phyloP scores from a whole-genome alignment of 2,888 invertebrate genomes.

The Agapostemon virescens region DNA sequence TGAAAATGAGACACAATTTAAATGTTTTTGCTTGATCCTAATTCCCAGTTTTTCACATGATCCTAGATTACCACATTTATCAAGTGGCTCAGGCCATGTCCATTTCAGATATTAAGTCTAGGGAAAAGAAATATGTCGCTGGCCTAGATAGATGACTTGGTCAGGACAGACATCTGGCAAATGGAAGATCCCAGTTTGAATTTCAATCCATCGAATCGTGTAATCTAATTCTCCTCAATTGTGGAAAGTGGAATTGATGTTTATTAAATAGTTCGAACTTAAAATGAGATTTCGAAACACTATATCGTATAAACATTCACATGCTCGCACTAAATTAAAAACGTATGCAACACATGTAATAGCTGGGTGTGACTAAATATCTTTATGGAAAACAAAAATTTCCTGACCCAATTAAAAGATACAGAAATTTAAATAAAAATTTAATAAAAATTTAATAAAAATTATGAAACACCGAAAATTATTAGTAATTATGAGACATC shows the following conservation, averaged over 20 bases:
- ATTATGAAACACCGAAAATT: too few species aligned
- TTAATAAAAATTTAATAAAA: too few species aligned
- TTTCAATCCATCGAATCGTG: not conserved
- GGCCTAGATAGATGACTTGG: constrained; percentile 19
- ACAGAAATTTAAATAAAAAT: too few species aligned
- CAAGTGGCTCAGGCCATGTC: not conserved
- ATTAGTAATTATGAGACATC: too few species aligned
- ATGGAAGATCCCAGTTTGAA: constrained; percentile 17
- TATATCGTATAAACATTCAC: not conserved
- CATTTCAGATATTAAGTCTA: constrained; percentile 28
- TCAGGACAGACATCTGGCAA: constrained; percentile 14
- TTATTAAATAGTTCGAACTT: not conserved
- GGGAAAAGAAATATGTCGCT: constrained; percentile 22
- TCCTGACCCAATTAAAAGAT: too few species aligned
- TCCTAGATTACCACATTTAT: constrained; percentile 21
- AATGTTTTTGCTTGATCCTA: constrained; percentile 7
- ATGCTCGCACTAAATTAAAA: not conserved
- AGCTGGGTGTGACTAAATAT: not conserved
- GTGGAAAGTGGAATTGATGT: not conserved
- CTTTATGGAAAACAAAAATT: not conserved
- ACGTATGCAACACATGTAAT: not conserved
- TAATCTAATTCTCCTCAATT: not conserved
- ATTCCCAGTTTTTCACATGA: constrained; percentile 1
- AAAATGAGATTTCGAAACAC: not conserved
- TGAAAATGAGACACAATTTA: not conserved